Percentiles rank a stretch among this genome's conserved stretches.
phyloP scores from a whole-genome alignment of 2,113 vertebrate species.

The Engraulis encrasicolus region DNA sequence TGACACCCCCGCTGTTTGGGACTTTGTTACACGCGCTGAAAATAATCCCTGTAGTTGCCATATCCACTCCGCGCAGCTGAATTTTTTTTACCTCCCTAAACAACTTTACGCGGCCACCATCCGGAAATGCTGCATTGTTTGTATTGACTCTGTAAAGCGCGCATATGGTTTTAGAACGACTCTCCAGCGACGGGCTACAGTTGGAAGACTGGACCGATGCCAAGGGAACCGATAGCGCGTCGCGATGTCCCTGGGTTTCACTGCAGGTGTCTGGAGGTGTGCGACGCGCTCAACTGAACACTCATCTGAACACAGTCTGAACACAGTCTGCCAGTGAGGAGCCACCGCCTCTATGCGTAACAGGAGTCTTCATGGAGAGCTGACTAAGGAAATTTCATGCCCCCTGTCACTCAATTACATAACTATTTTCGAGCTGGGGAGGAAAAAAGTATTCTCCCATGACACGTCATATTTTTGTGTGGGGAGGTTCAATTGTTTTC shows the following conservation, averaged over 20 bases:
- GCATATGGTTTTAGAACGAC: not conserved
- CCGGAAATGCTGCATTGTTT: not conserved
- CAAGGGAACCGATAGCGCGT: not conserved
- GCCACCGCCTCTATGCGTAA: not conserved
- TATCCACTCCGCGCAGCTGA: not conserved
- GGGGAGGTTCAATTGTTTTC: not conserved
- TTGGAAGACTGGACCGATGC: not conserved
- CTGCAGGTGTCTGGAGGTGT: constrained; percentile 12
- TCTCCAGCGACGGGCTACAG: not conserved
- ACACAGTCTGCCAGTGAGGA: not conserved
- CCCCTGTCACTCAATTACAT: constrained; percentile 3
- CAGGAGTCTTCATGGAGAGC: not conserved
- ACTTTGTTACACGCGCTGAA: not conserved
- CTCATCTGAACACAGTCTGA: constrained; percentile 1
- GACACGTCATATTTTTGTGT: not conserved
- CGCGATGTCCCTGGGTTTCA: not conserved
- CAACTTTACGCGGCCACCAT: not conserved
- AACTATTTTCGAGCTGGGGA: not conserved
- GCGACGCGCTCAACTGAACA: not conserved
- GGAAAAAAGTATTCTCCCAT: not conserved
- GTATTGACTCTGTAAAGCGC: not conserved
- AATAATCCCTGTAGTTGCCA: not conserved
- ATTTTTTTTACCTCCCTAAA: not conserved
- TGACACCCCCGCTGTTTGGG: not conserved
- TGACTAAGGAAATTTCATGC: not conserved